Evolutionary conservation across 2,113 vertebrate genomes (phyloP).

Genomic region (Laterallus jamaicensis): DNA sequence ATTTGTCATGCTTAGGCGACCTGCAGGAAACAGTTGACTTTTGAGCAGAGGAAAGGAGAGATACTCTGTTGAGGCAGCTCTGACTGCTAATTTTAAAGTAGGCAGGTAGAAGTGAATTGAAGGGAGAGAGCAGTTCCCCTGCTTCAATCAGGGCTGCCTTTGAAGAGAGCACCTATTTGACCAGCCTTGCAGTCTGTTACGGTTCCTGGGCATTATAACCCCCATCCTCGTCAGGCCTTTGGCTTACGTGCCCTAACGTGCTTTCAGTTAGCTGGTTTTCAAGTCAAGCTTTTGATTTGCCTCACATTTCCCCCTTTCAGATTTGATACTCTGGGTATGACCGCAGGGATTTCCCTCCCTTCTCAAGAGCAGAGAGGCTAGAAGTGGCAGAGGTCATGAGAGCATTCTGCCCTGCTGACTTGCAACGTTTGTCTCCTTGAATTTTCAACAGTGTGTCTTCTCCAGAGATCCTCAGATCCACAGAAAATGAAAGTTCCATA

Average conservation of each 20-base stretch:
- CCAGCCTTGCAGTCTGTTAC: background rate
- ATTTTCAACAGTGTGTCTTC: background rate
- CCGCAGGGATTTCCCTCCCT: background rate
- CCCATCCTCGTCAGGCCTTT: background rate
- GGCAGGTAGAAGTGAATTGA: background rate
- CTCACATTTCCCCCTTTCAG: background rate
- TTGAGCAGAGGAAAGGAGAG: background rate
- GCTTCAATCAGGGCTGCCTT: background rate
- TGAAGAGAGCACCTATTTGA: background rate
- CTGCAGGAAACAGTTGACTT: background rate
- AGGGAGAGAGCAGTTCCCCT: background rate
- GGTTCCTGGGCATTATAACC: background rate
- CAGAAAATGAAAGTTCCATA: background rate
- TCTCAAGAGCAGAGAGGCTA: background rate
- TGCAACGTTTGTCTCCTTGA: background rate
- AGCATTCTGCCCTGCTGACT: background rate
- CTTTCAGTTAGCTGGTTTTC: background rate
- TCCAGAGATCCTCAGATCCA: background rate
- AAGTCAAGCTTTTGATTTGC: background rate
- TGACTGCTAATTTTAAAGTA: background rate
- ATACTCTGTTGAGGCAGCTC: background rate
- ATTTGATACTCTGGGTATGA: background rate
- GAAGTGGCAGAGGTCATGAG: background rate
- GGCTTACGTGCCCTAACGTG: fast-evolving
- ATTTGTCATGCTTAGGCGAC: too few relatives aligned